These are phyloP conservation scores for Ormyrus thymus DNA, from an alignment of 2,888 invertebrate species.

Conservation along the genomic window DNA sequence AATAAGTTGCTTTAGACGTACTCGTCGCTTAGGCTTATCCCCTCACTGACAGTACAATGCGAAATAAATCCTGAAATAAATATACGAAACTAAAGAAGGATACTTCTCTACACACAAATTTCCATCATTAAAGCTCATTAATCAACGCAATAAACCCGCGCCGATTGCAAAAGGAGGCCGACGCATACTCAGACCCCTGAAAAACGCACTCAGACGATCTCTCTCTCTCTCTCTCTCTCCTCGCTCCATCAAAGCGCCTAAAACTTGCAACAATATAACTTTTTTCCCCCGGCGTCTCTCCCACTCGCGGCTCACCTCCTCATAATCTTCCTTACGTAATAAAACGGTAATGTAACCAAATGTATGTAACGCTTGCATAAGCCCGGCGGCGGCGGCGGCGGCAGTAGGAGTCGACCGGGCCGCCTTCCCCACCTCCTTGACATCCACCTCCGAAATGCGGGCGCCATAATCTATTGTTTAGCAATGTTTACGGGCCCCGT, in stretches of 20 bases:
- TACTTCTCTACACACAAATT: too few relatives aligned
- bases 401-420: constrained; percentile 18
- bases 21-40: too few relatives aligned
- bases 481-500: constrained; percentile 68
- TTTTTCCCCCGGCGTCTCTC: constrained; percentile 56
- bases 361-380: constrained; percentile 74
- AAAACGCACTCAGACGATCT: neutral
- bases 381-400: constrained; percentile 31
- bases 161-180: too few relatives aligned
- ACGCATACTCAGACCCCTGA: too few relatives aligned
- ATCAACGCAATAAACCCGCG: too few relatives aligned
- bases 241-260: constrained; percentile 1
- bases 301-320: constrained; percentile 54
- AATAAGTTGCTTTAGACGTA: too few relatives aligned
- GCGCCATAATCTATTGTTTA: constrained; percentile 70
- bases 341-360: constrained; percentile 71
- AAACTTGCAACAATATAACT: too few relatives aligned
- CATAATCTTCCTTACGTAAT: constrained; percentile 71
- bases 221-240: neutral
- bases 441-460: constrained; percentile 48
- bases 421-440: neutral
- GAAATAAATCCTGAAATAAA: too few relatives aligned
- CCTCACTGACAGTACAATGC: too few relatives aligned
- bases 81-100: too few relatives aligned
- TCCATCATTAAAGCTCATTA: too few relatives aligned